Conservation (phyloP, 2,888 invertebrate genomes). For the Macrosiphum euphorbiae region DNA sequence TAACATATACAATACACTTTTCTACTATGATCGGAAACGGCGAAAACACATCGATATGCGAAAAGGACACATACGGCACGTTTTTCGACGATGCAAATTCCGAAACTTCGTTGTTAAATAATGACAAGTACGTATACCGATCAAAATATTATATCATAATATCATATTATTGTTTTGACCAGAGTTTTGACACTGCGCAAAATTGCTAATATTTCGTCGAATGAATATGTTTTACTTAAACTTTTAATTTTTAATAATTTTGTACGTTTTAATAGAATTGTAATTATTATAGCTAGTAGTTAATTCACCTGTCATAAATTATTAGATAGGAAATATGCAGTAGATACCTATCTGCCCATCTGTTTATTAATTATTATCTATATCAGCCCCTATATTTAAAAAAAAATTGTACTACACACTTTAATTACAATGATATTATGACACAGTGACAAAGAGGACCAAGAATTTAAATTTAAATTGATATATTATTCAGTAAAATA, state of each 20-base stretch:
- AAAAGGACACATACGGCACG: slow-evolving; percentile 34
- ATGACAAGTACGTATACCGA: slow-evolving; percentile 26
- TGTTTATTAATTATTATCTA: background rate
- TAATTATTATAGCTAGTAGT: background rate
- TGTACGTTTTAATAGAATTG: background rate
- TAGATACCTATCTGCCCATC: background rate
- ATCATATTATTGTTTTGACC: background rate
- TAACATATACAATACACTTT: background rate
- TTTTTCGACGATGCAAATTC: slow-evolving; percentile 42
- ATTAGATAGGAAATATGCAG: background rate
- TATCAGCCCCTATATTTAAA: too few relatives aligned
- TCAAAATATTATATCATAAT: background rate
- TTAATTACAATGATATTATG: too few relatives aligned
- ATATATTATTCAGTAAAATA: too few relatives aligned
- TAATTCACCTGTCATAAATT: background rate
- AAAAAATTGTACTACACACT: too few relatives aligned
- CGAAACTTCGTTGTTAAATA: slow-evolving; percentile 49
- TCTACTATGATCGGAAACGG: slow-evolving; percentile 11
- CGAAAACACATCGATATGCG: background rate
- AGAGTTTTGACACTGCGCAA: background rate
- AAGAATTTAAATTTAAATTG: too few relatives aligned
- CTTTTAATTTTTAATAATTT: background rate
- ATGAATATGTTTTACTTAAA: background rate
- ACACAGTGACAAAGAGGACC: too few relatives aligned
- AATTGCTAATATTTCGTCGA: background rate